Conservation (phyloP, 2,113 vertebrate species). For the Podilymbus podiceps region DNA sequence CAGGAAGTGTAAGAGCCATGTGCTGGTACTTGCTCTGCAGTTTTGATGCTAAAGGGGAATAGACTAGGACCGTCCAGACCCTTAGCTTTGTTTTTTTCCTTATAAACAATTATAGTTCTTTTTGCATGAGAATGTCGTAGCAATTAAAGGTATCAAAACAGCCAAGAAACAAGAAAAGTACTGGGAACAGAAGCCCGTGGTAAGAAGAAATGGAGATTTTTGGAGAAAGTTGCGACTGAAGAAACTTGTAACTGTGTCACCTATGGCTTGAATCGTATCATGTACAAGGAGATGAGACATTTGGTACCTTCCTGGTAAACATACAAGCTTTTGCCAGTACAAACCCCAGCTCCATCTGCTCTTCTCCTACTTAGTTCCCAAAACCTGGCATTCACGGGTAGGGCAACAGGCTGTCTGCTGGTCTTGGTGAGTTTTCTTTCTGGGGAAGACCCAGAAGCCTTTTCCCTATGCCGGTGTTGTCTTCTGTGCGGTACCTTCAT, state of each 20-base stretch:
- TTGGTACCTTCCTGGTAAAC: not conserved
- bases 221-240: not conserved
- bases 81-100: not conserved
- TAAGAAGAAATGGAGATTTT: not conserved
- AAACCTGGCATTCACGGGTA: not conserved
- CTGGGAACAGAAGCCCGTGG: accelerated
- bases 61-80: not conserved
- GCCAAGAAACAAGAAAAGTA: not conserved
- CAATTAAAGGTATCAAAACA: not conserved
- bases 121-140: not conserved
- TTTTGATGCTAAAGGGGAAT: not conserved
- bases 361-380: not conserved
- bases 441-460: not conserved
- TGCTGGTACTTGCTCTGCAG: not conserved
- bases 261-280: accelerated
- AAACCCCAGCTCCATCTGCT: not conserved
- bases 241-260: not conserved
- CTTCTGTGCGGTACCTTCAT: not conserved
- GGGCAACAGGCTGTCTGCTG: not conserved
- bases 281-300: not conserved
- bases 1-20: accelerated
- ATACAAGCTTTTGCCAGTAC: not conserved
- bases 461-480: not conserved
- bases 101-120: not conserved
- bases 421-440: not conserved